A percentile compares a stretch with the other conserved stretches of the same genome.
Conservation (phyloP, 2,113 vertebrate species). For the Monopterus albus region DNA sequence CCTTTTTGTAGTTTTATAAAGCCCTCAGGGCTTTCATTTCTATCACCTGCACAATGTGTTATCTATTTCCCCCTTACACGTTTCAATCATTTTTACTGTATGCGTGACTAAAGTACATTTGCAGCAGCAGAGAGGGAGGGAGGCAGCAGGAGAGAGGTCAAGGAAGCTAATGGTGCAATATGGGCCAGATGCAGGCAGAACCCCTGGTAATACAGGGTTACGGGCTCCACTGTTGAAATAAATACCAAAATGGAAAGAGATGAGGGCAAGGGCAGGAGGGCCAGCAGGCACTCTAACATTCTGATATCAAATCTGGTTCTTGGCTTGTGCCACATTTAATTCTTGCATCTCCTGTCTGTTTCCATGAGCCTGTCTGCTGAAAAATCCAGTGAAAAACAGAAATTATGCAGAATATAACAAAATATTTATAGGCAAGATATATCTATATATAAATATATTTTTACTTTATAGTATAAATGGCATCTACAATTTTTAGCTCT, state of each 20-base stretch:
- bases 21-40: conserved; percentile 18
- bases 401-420: too few species aligned
- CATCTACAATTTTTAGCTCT: too few species aligned
- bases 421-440: too few species aligned
- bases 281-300: conserved; percentile 39
- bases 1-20: conserved; percentile 21
- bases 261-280: conserved; percentile 23
- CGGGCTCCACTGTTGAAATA: conserved; percentile 44
- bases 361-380: neutral
- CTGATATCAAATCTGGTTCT: conserved; percentile 50
- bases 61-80: conserved; percentile 19
- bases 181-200: conserved; percentile 58
- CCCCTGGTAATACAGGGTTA: conserved; percentile 47
- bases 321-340: conserved; percentile 49
- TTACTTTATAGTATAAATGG: too few species aligned
- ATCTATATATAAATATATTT: too few species aligned
- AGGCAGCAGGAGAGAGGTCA: conserved; percentile 22
- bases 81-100: conserved; percentile 37
- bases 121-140: conserved; percentile 25
- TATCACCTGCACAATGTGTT: conserved; percentile 25
- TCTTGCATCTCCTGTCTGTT: conserved; percentile 8
- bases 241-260: conserved; percentile 50
- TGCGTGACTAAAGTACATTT: conserved; percentile 43
- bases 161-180: conserved; percentile 63
- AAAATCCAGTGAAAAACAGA: neutral